Percentiles rank a stretch among this genome's conserved stretches.
Conservation (phyloP, 2,113 vertebrate genomes). For the Zingel zingel region DNA sequence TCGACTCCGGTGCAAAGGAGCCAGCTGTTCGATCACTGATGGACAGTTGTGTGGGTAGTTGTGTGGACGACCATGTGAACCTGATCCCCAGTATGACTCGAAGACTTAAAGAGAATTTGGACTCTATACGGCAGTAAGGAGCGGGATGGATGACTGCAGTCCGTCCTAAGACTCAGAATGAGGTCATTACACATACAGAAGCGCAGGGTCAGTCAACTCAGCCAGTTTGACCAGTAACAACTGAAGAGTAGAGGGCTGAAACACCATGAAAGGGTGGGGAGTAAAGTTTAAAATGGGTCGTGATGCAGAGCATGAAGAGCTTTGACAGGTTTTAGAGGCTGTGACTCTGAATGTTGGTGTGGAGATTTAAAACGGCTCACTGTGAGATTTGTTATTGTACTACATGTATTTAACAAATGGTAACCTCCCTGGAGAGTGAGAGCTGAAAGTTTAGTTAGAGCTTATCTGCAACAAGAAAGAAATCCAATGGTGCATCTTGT, state of each 20-base stretch:
- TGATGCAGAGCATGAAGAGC: background rate
- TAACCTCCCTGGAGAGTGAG: background rate
- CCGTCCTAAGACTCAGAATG: background rate
- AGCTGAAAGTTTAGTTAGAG: background rate
- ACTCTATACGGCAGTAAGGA: constrained; percentile 85
- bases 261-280: background rate
- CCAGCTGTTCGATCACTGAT: constrained; percentile 85
- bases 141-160: background rate
- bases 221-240: constrained; percentile 20
- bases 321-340: background rate
- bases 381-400: constrained; percentile 31
- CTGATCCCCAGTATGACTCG: constrained; percentile 92
- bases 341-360: background rate
- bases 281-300: background rate
- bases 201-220: background rate
- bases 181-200: constrained; percentile 1
- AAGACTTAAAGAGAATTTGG: constrained; percentile 88
- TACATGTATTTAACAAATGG: background rate
- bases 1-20: constrained; percentile 87
- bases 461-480: background rate
- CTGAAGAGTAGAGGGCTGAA: constrained; percentile 11
- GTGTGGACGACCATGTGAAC: constrained; percentile 91
- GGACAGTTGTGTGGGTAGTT: constrained; percentile 89
- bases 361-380: background rate
- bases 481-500: constrained; percentile 8